These are phyloP conservation scores for Pachliopta kotzebuea DNA, from an alignment of 2,888 invertebrate genomes.

Conservation along the genomic window DNA sequence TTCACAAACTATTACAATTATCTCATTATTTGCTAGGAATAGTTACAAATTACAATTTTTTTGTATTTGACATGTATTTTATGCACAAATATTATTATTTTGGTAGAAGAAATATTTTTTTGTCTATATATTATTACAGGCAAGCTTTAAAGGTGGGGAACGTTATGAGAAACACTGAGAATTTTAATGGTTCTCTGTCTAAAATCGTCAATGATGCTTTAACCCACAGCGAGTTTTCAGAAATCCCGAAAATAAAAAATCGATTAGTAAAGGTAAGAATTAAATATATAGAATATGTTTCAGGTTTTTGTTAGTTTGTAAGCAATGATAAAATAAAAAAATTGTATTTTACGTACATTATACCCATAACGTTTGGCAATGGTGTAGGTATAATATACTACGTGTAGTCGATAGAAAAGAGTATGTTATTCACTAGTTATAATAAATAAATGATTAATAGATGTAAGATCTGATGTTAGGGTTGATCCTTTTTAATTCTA, in stretches of 20 bases:
- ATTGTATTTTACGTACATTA: too few species aligned
- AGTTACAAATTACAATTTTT: too few species aligned
- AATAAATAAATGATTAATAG: too few species aligned
- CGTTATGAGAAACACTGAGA: neutral
- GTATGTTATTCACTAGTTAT: too few species aligned
- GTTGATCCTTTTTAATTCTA: too few species aligned
- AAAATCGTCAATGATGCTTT: constrained; percentile 9
- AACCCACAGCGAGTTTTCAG: constrained; percentile 8
- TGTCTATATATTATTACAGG: neutral
- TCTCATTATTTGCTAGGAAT: neutral
- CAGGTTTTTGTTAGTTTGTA: too few species aligned
- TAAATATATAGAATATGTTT: neutral
- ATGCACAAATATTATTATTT: neutral
- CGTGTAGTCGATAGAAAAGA: too few species aligned
- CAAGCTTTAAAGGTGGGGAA: constrained; percentile 5
- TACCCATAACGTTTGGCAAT: too few species aligned
- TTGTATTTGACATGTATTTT: too few species aligned
- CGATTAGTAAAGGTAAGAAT: constrained; percentile 17
- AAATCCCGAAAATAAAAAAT: constrained; percentile 7
- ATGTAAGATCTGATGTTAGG: too few species aligned
- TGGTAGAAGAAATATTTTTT: neutral
- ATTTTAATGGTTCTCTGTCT: constrained; percentile 8
- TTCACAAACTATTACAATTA: neutral
- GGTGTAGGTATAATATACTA: too few species aligned
- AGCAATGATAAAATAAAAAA: too few species aligned